phyloP scores from a whole-genome alignment of 30 jellyfish, hydroid and myxozoan genomes.

The Aurelia aurita region DNA sequence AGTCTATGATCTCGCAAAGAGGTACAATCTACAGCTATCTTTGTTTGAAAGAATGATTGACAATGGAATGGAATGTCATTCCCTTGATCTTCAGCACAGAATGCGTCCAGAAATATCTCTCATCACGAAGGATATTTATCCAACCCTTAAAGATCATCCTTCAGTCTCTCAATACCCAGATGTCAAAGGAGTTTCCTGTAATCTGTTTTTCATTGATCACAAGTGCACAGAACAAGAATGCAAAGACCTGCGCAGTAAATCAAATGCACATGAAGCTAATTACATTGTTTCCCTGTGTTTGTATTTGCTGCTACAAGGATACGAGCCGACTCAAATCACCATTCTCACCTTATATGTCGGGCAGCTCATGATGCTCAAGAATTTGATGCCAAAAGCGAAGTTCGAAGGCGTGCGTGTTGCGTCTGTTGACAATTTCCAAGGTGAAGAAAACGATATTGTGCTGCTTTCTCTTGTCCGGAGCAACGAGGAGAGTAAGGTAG shows the following conservation, averaged over 20 bases:
- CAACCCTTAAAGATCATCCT: conserved; percentile 73
- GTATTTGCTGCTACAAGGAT: conserved; percentile 88
- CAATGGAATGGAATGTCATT: conserved; percentile 79
- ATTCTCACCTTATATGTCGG: conserved; percentile 81
- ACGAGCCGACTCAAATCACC: conserved; percentile 73
- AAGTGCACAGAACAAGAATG: conserved; percentile 17
- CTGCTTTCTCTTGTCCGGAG: conserved; percentile 88
- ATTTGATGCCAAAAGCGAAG: conserved; percentile 67
- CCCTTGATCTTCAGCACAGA: conserved; percentile 82
- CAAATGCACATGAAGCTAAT: conserved; percentile 75
- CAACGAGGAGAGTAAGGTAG: conserved; percentile 66
- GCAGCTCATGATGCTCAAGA: conserved; percentile 68
- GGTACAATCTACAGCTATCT: conserved; percentile 78
- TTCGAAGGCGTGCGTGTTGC: conserved; percentile 89
- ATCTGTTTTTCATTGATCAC: conserved; percentile 79
- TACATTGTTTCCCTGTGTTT: conserved; percentile 75
- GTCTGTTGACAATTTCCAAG: conserved; percentile 90
- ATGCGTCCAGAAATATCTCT: conserved; percentile 89
- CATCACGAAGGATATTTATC: conserved; percentile 74
- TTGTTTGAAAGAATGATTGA: conserved; percentile 88
- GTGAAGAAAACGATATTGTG: conserved; percentile 92
- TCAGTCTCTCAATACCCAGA: conserved; percentile 57
- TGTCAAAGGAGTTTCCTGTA: conserved; percentile 71
- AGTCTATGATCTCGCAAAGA: conserved; percentile 70
- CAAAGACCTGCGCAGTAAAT: conserved; percentile 62